These are phyloP conservation scores for Hydractinia symbiolongicarpus DNA, from an alignment of 30 jellyfish, hydroid and myxozoan species.

Conservation along the genomic window DNA sequence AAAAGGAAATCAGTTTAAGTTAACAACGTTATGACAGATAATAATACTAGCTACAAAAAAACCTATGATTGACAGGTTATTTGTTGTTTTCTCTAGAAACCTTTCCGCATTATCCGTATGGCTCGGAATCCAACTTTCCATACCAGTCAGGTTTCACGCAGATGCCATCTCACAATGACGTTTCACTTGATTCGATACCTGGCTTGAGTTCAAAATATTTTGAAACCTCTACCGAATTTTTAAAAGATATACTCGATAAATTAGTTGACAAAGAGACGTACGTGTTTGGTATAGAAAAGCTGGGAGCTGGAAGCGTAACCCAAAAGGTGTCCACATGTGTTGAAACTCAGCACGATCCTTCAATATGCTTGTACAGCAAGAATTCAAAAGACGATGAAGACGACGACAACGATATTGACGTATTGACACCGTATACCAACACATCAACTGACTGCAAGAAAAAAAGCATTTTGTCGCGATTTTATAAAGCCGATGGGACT, in stretches of 20 bases:
- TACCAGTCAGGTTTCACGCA: too few relatives aligned
- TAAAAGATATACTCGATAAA: constrained; percentile 17
- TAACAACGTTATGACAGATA: too few relatives aligned
- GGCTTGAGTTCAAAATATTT: neutral
- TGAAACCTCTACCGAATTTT: neutral
- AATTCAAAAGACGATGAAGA: neutral
- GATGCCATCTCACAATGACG: too few relatives aligned
- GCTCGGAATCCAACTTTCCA: too few relatives aligned
- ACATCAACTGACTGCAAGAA: neutral
- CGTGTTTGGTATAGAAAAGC: constrained; percentile 2
- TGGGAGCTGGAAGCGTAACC: neutral
- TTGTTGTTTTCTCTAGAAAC: too few relatives aligned
- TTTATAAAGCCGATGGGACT: constrained; percentile 19
- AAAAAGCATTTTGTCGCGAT: neutral
- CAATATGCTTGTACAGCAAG: neutral
- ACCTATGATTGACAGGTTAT: too few relatives aligned
- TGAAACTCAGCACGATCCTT: neutral
- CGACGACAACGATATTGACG: neutral
- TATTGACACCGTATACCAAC: neutral
- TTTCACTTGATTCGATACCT: too few relatives aligned
- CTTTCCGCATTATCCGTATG: too few relatives aligned
- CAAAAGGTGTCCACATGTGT: neutral
- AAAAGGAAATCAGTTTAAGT: too few relatives aligned
- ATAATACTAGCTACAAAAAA: too few relatives aligned
- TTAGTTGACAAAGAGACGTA: constrained; percentile 5